Evolutionary conservation across 2,888 invertebrate genomes (phyloP), one percentile per base, ranked within the genome.

Genomic region (Formica aserva): DNA sequence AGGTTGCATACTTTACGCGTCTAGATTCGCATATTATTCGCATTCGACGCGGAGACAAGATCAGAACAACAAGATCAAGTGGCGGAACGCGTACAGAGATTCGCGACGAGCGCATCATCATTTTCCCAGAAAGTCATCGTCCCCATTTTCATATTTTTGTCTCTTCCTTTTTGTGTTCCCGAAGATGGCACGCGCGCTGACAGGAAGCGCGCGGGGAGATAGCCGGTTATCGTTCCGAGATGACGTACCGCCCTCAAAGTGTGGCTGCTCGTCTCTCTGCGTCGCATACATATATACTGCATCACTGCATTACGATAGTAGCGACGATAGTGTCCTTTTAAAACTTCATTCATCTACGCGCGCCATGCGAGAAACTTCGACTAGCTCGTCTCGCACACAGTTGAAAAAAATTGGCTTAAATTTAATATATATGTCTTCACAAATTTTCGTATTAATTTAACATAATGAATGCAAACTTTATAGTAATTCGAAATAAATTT

Each of bases 171-270:
- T 77, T 74, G 81, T 90, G 86, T 87, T 78, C 35, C 35, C 78
- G 72, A 74, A 84, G 82, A 88, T 80, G 85, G 83, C 85, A 85
- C 83, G 83, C 85, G 71, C 26, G 26, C 85, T 88, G 90, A 80
- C 92, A 89, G 92, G 92, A 92, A 92, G 81, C 81, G 76, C 82
- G 76, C 85, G 55, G 48, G 55, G 35, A 89, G 92, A 92, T 92
- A 92, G 77, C 52, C 75, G 57, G 84, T 91, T 92, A 92, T 92
- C 92, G 71, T 83, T 62, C 77, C 76, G 84, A 84, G 86, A 85
- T 85, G 86, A 87, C 85, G 83, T 69, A 45, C 75, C 82, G 67
- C 62, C n/a, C 63, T 55, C 62, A 65, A 74, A 82, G 80, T 84
- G 52, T 8, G 76, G 74, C 89, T 82, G 11, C 78, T 41, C 57